Evolutionary conservation across 1,140 invertebrate genomes (phyloP), one percentile per base, ranked within the genome.

Genomic region (Caenorhabditis briggsae): DNA sequence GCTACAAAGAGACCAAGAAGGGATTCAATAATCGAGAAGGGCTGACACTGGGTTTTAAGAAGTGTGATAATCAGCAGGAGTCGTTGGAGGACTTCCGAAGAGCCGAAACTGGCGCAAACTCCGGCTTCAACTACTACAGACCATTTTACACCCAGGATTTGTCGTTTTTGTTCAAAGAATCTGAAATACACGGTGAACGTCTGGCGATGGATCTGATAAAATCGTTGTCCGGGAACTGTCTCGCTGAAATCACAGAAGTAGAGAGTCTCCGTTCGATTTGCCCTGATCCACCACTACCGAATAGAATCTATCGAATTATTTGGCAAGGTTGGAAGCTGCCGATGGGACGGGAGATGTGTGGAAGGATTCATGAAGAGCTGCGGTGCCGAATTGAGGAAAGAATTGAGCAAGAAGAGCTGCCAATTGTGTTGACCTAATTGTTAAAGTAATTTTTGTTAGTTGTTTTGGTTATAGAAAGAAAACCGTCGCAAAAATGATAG

Each of bases 271-370:
- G 87, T 43, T 82, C 56, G 2, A 86, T 86, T 20, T 88, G 87
- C 64, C 87, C 85, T 14, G 65, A 87, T 25, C 82, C 87, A 12
- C 20, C 6, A 43, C 78, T 87, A 7, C 87, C 87, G 14, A 88
- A 86, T 83, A 14, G 85, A 23, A 88, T 88, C n/a, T 88, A 88
- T 65, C 43, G 87, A 16, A 65, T 88, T 18, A 33, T 56, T 46
- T 88, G 85, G 84, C 87, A 88, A 50, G 16, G 87, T 11, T 7
- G 20, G n/a, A 46, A 33, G 16, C n/a, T 70, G 14, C 84, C 87
- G 23, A 48, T 88, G 74, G 58, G 41, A 9, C 84, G 82, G 14
- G 48, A 18, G 12, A 55, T 83, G 59, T 88, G 55, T 65, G 65
- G 48, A 50, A 56, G 78, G 41, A 48, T 88, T 14, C 86, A 88